Evolutionary conservation across 2,113 vertebrate genomes (phyloP).

Genomic region (Phrynosoma platyrhinos): DNA sequence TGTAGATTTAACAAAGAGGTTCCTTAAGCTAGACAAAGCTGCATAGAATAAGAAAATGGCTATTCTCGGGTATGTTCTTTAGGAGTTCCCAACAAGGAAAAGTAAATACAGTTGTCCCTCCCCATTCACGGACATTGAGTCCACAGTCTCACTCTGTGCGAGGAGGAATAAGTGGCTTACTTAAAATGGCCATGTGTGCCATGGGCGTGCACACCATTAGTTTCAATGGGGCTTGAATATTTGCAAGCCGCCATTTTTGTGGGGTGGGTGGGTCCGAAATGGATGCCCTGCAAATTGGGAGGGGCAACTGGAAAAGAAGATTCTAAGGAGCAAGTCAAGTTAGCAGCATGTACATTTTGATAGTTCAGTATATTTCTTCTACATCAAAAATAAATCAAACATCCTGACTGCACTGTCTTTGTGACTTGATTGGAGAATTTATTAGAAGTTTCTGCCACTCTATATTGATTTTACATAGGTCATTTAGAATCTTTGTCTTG

Average conservation of each 20-base stretch:
- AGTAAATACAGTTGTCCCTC: no score
- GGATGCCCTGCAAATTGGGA: no score
- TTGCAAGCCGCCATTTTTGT: no score
- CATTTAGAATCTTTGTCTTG: slow-evolving; percentile 28
- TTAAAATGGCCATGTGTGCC: no score
- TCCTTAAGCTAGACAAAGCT: background rate
- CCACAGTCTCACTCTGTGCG: no score
- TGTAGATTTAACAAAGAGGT: background rate
- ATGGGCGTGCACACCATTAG: no score
- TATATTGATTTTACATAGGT: slow-evolving; percentile 48
- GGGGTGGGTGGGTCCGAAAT: no score
- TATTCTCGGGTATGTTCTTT: background rate
- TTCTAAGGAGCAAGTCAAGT: slow-evolving; percentile 40
- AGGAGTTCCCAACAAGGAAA: slow-evolving; percentile 34
- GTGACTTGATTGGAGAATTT: slow-evolving; percentile 56
- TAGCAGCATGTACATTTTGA: slow-evolving; percentile 54
- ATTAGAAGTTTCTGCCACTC: slow-evolving; percentile 55
- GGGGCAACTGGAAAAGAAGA: no score
- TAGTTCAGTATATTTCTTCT: slow-evolving; percentile 61
- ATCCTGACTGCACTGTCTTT: slow-evolving; percentile 53
- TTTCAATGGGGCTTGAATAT: no score
- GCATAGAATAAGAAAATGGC: background rate
- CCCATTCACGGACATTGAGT: no score
- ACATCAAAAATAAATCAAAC: slow-evolving; percentile 57
- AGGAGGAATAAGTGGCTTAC: no score